A percentile compares a stretch with the other conserved stretches of the same genome.
Conservation (phyloP, 1,140 invertebrate genomes). For the Parasteatoda tepidariorum region DNA sequence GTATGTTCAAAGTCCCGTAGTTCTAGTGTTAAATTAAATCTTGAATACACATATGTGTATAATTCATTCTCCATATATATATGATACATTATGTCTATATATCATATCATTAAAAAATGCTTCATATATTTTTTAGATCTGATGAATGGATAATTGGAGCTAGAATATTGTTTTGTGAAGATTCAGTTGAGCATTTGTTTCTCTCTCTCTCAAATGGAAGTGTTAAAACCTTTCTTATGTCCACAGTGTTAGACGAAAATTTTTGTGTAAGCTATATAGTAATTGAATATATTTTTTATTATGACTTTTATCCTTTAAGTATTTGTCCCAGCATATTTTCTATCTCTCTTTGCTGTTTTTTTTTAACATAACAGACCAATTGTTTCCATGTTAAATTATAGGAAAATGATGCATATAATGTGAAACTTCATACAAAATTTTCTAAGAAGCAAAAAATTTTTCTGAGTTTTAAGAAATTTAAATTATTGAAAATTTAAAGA, state of each 20-base stretch:
- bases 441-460: too few species aligned
- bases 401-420: too few species aligned
- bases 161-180: not conserved
- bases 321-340: not conserved
- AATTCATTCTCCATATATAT: not conserved
- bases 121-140: not conserved
- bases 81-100: not conserved
- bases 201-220: slow-evolving; percentile 6
- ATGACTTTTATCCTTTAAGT: not conserved
- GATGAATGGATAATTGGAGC: slow-evolving; percentile 27
- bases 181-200: slow-evolving; percentile 2
- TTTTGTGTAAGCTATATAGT: not conserved
- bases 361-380: not conserved
- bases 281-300: not conserved
- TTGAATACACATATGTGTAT: not conserved
- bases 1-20: not conserved
- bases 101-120: not conserved
- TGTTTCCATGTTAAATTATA: not conserved
- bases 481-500: too few species aligned
- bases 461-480: too few species aligned
- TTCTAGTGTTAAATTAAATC: not conserved
- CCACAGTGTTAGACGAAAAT: not conserved
- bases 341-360: not conserved
- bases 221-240: not conserved
- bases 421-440: too few species aligned